A percentile compares a stretch with the other conserved stretches of the same genome.
Conservation (phyloP, 2,113 vertebrate species). For the Sylvia atricapilla region DNA sequence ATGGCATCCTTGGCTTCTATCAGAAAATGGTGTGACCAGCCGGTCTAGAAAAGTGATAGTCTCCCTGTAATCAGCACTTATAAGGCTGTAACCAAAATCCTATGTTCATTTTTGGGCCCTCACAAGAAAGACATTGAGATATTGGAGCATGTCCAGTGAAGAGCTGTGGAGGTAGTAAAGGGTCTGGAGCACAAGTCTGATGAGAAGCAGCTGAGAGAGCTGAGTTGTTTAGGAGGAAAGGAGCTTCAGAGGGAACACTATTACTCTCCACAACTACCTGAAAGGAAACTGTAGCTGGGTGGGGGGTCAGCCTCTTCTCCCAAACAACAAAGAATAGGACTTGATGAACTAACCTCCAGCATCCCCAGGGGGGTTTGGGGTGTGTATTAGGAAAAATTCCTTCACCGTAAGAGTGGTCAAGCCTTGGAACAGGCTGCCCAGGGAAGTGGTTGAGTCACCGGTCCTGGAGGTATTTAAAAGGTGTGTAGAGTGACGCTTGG, state of each 20-base stretch:
- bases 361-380: background rate
- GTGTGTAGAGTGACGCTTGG: background rate
- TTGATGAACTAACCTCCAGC: background rate
- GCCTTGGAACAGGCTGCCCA: background rate
- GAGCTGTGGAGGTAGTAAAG: background rate
- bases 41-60: background rate
- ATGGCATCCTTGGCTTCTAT: too few species aligned
- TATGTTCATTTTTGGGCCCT: background rate
- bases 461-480: background rate
- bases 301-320: background rate
- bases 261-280: background rate
- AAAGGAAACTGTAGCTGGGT: background rate
- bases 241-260: background rate
- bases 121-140: background rate
- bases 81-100: background rate
- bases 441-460: background rate
- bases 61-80: background rate
- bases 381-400: background rate
- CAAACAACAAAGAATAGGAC: background rate
- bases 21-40: background rate
- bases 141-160: background rate
- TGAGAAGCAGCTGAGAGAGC: background rate
- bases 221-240: background rate
- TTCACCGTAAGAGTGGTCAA: background rate
- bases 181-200: background rate